Conservation (phyloP, 2,797 vertebrate genomes). For the Miopithecus talapoin region DNA sequence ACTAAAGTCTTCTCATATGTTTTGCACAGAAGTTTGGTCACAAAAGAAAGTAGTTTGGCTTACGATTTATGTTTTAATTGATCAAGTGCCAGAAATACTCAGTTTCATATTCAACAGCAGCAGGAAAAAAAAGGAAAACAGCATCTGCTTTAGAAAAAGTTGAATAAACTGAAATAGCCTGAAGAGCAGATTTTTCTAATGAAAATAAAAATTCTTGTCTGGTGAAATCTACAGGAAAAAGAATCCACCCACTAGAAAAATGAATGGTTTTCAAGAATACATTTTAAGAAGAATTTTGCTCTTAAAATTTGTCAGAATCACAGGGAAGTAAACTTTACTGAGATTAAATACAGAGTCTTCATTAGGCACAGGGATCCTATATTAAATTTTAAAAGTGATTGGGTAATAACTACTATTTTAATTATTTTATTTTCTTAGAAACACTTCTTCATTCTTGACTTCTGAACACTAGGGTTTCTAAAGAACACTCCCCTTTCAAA, state of each 20-base stretch:
- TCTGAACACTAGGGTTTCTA: conserved; percentile 53
- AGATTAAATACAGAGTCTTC: conserved; percentile 43
- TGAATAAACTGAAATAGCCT: conserved; percentile 65
- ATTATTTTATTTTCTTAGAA: conserved; percentile 64
- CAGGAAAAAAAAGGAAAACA: conserved; percentile 66
- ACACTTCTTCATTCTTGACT: conserved; percentile 23
- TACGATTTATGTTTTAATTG: conserved; percentile 66
- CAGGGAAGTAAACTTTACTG: conserved; percentile 40
- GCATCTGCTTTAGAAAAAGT: conserved; percentile 56
- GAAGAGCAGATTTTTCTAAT: conserved; percentile 55
- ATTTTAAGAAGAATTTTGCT: conserved; percentile 12
- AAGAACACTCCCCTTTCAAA: conserved; percentile 48
- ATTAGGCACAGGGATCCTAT: conserved; percentile 5
- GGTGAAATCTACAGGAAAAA: conserved; percentile 45
- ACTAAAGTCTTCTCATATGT: conserved; percentile 28
- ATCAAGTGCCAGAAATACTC: conserved; percentile 58
- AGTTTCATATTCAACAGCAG: conserved; percentile 51
- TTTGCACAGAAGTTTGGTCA: conserved; percentile 49
- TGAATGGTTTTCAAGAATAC: conserved; percentile 27
- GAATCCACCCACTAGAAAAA: conserved; percentile 8
- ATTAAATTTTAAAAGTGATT: conserved; percentile 16
- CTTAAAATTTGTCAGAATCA: conserved; percentile 38
- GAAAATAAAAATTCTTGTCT: conserved; percentile 53
- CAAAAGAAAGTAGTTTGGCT: conserved; percentile 64
- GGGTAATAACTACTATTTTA: conserved; percentile 54